Conservation (phyloP, 2,797 vertebrate species). For the Crenuchus spilurus region DNA sequence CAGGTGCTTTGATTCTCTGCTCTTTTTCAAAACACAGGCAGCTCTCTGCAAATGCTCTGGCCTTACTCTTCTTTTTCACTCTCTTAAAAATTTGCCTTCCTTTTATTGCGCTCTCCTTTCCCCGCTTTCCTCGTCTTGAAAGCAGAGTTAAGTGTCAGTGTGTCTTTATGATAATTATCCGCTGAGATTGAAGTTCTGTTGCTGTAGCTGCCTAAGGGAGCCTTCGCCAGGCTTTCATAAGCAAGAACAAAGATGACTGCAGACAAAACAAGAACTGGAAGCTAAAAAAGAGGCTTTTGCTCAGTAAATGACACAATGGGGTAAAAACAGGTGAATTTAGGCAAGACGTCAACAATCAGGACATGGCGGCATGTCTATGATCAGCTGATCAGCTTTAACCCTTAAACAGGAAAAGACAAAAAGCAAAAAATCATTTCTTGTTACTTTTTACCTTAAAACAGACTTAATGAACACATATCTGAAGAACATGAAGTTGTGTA, state of each 20-base stretch:
- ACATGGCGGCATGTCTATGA: conserved; percentile 15
- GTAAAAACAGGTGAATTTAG: conserved; percentile 61
- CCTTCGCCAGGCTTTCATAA: conserved; percentile 17
- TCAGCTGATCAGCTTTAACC: no score
- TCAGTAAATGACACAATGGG: conserved; percentile 42
- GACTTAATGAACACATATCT: no score
- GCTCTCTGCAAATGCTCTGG: conserved; percentile 31
- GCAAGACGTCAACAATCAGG: conserved; percentile 64
- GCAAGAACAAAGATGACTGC: conserved; percentile 12
- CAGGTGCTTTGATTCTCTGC: conserved; percentile 40
- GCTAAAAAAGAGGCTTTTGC: conserved; percentile 57
- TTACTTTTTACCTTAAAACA: no score
- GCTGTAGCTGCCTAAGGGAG: conserved; percentile 23
- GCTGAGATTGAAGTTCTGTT: conserved; percentile 68
- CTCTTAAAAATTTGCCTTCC: conserved; percentile 24
- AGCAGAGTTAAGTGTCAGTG: conserved; percentile 70
- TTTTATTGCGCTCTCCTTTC: conserved; percentile 27
- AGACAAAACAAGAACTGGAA: conserved; percentile 57
- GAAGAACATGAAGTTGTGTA: no score
- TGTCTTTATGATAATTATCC: conserved; percentile 74
- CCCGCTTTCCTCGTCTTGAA: conserved; percentile 38
- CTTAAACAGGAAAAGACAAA: no score
- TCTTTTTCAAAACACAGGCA: conserved; percentile 28
- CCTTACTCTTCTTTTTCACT: background rate
- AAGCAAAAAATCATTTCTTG: no score